Percentiles rank a stretch among this genome's conserved stretches.
phyloP scores from a whole-genome alignment of 2,797 vertebrate genomes.

The Dendrocincla fuliginosa region DNA sequence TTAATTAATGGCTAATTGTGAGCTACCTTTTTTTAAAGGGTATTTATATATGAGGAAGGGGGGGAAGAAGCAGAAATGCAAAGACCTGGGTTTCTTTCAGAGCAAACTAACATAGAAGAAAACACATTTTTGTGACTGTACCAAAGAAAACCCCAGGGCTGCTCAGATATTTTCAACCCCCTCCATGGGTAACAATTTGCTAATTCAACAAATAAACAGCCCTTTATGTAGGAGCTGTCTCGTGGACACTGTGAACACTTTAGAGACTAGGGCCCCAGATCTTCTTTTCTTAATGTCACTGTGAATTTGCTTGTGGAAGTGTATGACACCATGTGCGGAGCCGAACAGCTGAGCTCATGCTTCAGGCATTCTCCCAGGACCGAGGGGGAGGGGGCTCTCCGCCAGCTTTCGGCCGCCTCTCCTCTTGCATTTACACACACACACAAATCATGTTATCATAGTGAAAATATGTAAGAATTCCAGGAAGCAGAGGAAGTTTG shows the following conservation, averaged over 20 bases:
- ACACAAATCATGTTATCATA: constrained; percentile 66
- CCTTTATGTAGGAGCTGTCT: constrained; percentile 24
- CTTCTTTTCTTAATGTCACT: constrained; percentile 71
- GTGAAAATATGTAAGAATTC: constrained; percentile 75
- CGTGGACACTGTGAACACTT: neutral
- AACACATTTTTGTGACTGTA: neutral
- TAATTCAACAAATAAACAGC: constrained; percentile 37
- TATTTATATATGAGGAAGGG: neutral
- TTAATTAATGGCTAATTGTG: constrained; percentile 44
- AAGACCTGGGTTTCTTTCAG: neutral
- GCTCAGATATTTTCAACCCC: neutral
- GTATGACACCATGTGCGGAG: constrained; percentile 61
- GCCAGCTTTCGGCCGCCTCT: constrained; percentile 56
- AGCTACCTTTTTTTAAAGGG: neutral
- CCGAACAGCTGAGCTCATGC: constrained; percentile 74
- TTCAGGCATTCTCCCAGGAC: constrained; percentile 68
- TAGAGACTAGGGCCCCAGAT: constrained; percentile 36
- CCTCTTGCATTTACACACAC: constrained; percentile 48
- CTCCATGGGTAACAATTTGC: neutral
- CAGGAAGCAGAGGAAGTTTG: constrained; percentile 73
- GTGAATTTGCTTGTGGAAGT: constrained; percentile 77
- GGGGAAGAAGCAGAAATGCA: neutral
- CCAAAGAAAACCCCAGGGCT: neutral
- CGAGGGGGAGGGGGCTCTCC: constrained; percentile 60
- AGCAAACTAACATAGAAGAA: neutral